Evolutionary conservation across 2,888 invertebrate genomes (phyloP), one percentile per base, ranked within the genome.

Genomic region (Eucera pruinosa): DNA sequence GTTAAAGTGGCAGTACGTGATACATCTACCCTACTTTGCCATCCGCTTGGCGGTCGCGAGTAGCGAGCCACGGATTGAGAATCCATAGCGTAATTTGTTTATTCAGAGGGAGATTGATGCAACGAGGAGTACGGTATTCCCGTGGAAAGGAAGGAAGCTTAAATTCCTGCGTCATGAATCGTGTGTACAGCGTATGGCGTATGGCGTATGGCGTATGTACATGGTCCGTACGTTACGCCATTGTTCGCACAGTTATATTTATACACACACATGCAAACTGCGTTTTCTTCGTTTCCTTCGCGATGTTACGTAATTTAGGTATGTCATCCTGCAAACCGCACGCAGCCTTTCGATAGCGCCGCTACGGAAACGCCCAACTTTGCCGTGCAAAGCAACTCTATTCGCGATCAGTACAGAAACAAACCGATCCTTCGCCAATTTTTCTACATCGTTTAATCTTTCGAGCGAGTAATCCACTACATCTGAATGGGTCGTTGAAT

Each of bases 201-300:
- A n/a, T n/a, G n/a, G n/a, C n/a, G n/a, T n/a, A n/a, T n/a, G n/a
- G n/a, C n/a, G n/a, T n/a, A n/a, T n/a, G n/a, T 58, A 47, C 36
- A 47, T 45, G 61, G 55, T 65, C 43, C 55, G 52, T 50, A 41
- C 68, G 36, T 72, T 81, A 79, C 65, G 77, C 81, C 64, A 78
- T 85, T 73, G 83, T 84, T 78, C 82, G 65, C 57, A 23, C 69
- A 41, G 78, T 43, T 58, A 68, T 57, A 69, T 68, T 60, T 70
- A 57, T 69, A 50, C 57, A 68, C 57, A 68, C 50, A 54, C 71
- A 45, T 20, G 58, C 41, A 47, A 20, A 72, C 41, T 66, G 62
- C 60, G 68, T 84, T 81, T 82, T 79, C 79, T 87, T 78, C 73
- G 75, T 73, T 84, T 84, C 77, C 82, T 81, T 43, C 45, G 71